phyloP scores from a whole-genome alignment of 2,888 invertebrate genomes.

The Pheosia tremula region DNA sequence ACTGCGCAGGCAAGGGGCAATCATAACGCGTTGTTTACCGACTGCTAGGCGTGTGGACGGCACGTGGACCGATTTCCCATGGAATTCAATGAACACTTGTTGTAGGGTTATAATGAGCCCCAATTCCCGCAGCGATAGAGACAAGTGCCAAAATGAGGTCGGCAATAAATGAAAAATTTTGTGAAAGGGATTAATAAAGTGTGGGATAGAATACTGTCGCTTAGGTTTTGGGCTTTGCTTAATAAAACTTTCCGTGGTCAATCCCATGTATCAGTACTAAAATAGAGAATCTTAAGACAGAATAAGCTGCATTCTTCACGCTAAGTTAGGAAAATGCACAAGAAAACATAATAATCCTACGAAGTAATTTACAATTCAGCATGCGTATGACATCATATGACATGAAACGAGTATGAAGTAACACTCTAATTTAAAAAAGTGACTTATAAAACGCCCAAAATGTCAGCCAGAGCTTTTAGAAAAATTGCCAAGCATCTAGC shows the following conservation, averaged over 20 bases:
- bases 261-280: too few relatives aligned
- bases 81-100: conserved; percentile 50
- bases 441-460: too few relatives aligned
- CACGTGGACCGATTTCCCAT: conserved; percentile 71
- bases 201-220: background rate
- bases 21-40: conserved; percentile 64
- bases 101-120: conserved; percentile 9
- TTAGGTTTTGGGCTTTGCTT: background rate
- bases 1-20: conserved; percentile 54
- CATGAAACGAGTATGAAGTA: too few relatives aligned
- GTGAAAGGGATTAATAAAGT: background rate
- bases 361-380: too few relatives aligned
- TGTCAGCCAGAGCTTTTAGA: too few relatives aligned
- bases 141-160: background rate
- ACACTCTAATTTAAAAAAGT: too few relatives aligned
- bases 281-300: too few relatives aligned
- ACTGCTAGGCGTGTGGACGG: conserved; percentile 69
- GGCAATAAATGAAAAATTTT: background rate
- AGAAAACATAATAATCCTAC: too few relatives aligned
- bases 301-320: too few relatives aligned
- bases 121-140: background rate
- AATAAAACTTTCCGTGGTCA: too few relatives aligned
- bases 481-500: background rate
- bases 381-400: too few relatives aligned
- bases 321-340: too few relatives aligned